These are phyloP conservation scores for Eudasyphora cyanicolor DNA, from an alignment of 2,888 invertebrate genomes.

Conservation along the genomic window DNA sequence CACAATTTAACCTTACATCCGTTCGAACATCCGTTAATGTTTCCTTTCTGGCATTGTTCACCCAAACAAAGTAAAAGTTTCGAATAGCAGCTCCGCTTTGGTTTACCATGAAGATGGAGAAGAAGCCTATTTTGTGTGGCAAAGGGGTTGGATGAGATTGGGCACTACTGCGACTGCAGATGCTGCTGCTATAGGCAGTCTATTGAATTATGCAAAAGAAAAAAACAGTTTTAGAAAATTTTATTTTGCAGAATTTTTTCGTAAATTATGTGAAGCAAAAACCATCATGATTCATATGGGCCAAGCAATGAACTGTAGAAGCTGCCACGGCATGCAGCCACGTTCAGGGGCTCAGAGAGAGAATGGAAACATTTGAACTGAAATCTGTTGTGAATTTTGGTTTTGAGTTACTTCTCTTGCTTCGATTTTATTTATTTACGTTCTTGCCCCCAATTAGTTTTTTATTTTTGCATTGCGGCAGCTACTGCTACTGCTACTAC, in stretches of 20 bases:
- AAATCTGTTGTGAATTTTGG: slow-evolving; percentile 15
- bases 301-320: slow-evolving; percentile 28
- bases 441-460: slow-evolving; percentile 35
- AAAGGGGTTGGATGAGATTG: neutral
- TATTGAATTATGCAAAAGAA: slow-evolving; percentile 53
- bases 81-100: neutral
- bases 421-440: slow-evolving; percentile 11
- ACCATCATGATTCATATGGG: neutral
- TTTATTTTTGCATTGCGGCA: no score
- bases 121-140: slow-evolving; percentile 44
- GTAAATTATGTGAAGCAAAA: no score
- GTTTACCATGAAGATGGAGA: slow-evolving; percentile 1
- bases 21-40: slow-evolving; percentile 59
- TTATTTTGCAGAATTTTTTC: slow-evolving; percentile 41
- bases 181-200: slow-evolving; percentile 18
- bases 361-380: neutral
- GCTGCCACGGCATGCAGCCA: no score
- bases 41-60: slow-evolving; percentile 49
- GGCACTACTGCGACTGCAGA: no score
- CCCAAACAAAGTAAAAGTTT: slow-evolving; percentile 42
- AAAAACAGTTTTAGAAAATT: slow-evolving; percentile 42
- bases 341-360: neutral
- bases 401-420: neutral
- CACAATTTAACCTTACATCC: slow-evolving; percentile 60
- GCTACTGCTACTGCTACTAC: no score